Evolutionary conservation across 1,140 invertebrate species (phyloP).

Genomic region (Drepana arcuata): DNA sequence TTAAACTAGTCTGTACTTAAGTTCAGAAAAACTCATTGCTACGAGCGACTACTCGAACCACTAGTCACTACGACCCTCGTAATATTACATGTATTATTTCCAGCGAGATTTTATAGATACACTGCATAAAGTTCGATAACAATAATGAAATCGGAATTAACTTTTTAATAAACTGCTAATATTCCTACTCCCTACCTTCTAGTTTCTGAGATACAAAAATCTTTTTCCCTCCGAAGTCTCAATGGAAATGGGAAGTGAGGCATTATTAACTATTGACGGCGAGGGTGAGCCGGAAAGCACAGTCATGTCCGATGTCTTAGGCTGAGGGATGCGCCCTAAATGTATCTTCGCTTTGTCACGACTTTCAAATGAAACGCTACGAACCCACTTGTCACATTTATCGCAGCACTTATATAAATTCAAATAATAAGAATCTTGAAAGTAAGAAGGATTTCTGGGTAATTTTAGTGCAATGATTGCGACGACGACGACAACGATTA

Average conservation of each 20-base stretch:
- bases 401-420: background rate
- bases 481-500: background rate
- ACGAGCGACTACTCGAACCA: no score
- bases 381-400: background rate
- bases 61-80: no score
- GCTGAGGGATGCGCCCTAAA: background rate
- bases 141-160: no score
- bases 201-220: background rate
- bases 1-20: no score
- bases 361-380: no score
- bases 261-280: conserved; percentile 15
- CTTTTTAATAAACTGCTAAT: background rate
- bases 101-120: no score
- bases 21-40: no score
- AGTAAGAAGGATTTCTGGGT: background rate
- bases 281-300: conserved; percentile 6
- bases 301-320: conserved; percentile 12
- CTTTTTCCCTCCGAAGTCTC: background rate
- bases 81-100: no score
- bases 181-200: background rate
- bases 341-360: no score
- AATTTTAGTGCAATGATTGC: background rate
- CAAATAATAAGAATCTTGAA: background rate
- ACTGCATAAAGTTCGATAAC: no score
- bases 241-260: background rate